Evolutionary conservation across 2,113 vertebrate species (phyloP).

Genomic region (Todiramphus chloris): DNA sequence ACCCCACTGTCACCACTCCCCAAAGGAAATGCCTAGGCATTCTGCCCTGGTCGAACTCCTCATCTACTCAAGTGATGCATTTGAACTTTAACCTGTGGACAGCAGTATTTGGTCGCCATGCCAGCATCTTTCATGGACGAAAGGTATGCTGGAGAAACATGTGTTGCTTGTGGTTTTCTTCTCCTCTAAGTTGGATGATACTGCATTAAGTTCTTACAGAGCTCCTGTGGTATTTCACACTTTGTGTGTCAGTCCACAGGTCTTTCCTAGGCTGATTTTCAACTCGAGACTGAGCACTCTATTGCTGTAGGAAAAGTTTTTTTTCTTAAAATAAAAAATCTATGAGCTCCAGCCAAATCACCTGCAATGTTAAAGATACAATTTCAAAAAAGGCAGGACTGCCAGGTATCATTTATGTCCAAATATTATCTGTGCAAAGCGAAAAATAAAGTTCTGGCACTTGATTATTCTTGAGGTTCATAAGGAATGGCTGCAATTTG

Average conservation of each 20-base stretch:
- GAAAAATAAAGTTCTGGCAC: background rate
- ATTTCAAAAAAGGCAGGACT: background rate
- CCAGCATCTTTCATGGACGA: background rate
- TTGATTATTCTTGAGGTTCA: background rate
- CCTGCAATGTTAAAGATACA: background rate
- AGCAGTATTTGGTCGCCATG: slow-evolving; percentile 50
- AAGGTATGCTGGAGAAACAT: background rate
- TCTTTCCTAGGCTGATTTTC: background rate
- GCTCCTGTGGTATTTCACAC: background rate
- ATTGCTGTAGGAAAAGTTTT: background rate
- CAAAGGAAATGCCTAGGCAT: background rate
- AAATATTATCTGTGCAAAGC: background rate
- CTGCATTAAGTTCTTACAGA: background rate
- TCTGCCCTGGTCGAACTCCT: background rate
- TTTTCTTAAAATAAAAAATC: background rate
- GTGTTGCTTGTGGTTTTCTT: background rate
- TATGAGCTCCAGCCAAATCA: background rate
- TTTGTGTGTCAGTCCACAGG: background rate
- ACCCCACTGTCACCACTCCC: background rate
- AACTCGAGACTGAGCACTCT: background rate
- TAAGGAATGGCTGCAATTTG: background rate
- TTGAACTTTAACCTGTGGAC: slow-evolving; percentile 62
- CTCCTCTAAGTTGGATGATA: background rate
- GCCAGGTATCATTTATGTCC: background rate
- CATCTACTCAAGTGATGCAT: slow-evolving; percentile 28